A percentile compares a stretch with the other conserved stretches of the same genome.
phyloP scores from a whole-genome alignment of 2,113 vertebrate genomes.

The Gnathonemus longibarbis region DNA sequence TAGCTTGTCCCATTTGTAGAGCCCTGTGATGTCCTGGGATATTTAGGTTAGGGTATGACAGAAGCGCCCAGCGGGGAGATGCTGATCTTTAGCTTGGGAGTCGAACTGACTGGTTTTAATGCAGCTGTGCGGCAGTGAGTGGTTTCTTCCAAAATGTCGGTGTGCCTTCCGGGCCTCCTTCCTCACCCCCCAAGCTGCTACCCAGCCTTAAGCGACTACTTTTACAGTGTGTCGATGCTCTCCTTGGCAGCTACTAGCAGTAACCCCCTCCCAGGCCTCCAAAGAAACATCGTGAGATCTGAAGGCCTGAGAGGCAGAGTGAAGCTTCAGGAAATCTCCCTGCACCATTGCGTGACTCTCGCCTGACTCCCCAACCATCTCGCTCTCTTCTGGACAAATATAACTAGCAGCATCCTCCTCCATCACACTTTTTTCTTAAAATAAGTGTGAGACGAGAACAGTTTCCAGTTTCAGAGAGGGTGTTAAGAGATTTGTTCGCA shows the following conservation, averaged over 20 bases:
- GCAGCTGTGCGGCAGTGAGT: background rate
- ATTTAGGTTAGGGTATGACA: background rate
- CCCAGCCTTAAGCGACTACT: background rate
- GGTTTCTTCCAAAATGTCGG: background rate
- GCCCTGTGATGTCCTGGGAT: background rate
- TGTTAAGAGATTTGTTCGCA: slow-evolving; percentile 10
- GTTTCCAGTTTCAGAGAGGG: slow-evolving; percentile 3
- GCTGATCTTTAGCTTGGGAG: background rate
- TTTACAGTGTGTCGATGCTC: background rate
- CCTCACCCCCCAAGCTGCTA: background rate
- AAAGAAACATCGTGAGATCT: background rate
- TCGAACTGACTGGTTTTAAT: background rate
- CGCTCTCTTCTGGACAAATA: slow-evolving; percentile 2
- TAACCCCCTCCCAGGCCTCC: too few relatives aligned
- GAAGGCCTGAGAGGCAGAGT: background rate
- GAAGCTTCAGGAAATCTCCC: background rate
- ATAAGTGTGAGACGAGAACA: slow-evolving; percentile 12
- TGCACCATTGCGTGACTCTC: background rate
- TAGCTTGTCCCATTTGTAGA: background rate
- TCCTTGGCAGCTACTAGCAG: background rate
- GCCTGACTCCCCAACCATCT: background rate
- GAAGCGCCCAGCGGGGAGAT: background rate
- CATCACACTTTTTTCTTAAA: background rate
- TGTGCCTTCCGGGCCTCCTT: background rate
- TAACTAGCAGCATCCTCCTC: background rate